Conservation (phyloP, 2,113 vertebrate genomes). For the Galbula dea region DNA sequence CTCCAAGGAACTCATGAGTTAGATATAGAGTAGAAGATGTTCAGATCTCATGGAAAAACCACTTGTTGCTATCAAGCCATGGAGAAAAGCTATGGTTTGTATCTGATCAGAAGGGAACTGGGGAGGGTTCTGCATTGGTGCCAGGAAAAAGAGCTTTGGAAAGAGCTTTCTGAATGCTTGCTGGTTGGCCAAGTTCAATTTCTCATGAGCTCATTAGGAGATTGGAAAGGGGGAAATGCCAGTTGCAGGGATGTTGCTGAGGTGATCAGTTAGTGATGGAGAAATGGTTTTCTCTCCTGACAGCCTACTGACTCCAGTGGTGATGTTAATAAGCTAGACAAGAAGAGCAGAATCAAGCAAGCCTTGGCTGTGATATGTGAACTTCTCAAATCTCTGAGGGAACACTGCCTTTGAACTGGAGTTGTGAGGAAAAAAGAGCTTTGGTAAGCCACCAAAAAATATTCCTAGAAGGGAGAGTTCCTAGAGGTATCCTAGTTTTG, state of each 20-base stretch:
- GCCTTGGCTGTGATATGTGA: background rate
- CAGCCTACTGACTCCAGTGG: background rate
- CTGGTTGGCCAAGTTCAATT: background rate
- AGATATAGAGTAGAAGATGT: background rate
- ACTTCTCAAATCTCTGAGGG: background rate
- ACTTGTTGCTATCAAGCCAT: background rate
- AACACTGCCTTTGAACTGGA: background rate
- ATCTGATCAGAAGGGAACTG: background rate
- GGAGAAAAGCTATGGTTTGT: background rate
- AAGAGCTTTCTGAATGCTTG: background rate
- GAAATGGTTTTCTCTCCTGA: background rate
- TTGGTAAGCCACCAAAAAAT: background rate
- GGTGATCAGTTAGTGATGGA: background rate
- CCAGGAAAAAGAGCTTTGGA: background rate
- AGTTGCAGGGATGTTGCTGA: background rate
- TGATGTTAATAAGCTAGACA: background rate
- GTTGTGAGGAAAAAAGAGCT: background rate
- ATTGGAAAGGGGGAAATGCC: background rate
- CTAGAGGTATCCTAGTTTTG: background rate
- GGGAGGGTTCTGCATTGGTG: background rate
- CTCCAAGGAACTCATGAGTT: background rate
- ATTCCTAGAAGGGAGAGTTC: constrained; percentile 31
- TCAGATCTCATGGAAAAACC: background rate
- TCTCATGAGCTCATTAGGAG: background rate
- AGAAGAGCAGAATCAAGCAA: background rate